phyloP scores from a whole-genome alignment of 1,140 invertebrate species.

The Neodiprion virginianus region DNA sequence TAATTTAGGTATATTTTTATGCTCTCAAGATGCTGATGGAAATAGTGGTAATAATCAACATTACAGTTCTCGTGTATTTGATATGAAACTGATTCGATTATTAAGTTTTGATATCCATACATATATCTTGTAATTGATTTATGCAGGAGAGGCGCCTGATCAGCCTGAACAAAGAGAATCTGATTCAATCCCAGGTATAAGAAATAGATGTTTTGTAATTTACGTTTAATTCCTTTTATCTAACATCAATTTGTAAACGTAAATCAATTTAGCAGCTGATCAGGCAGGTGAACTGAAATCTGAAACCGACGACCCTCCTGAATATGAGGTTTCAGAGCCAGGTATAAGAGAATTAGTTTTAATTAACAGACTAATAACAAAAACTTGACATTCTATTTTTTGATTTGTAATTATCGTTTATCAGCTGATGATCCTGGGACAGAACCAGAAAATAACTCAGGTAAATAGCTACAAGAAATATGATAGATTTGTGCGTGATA shows the following conservation, averaged over 20 bases:
- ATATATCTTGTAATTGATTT: background rate
- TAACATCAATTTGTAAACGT: background rate
- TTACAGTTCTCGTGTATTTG: background rate
- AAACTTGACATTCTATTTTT: conserved; percentile 8
- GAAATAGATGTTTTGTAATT: background rate
- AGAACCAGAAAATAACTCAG: conserved; percentile 25
- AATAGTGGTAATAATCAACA: background rate
- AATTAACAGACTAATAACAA: conserved; percentile 15
- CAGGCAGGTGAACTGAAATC: background rate
- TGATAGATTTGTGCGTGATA: background rate
- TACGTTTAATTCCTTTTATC: background rate
- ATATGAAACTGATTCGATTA: background rate
- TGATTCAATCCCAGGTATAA: background rate
- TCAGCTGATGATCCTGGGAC: conserved; percentile 19
- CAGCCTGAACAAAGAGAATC: background rate
- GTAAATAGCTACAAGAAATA: conserved; percentile 12
- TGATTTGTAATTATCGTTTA: conserved; percentile 14
- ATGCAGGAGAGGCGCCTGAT: background rate
- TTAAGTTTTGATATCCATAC: background rate
- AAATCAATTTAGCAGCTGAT: background rate
- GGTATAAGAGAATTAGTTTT: background rate
- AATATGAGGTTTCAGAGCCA: background rate
- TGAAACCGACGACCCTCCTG: background rate
- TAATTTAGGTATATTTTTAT: background rate
- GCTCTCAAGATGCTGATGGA: background rate